These are phyloP conservation scores for Coelinius sp. DNA, from an alignment of 2,888 invertebrate species.

Conservation along the genomic window DNA sequence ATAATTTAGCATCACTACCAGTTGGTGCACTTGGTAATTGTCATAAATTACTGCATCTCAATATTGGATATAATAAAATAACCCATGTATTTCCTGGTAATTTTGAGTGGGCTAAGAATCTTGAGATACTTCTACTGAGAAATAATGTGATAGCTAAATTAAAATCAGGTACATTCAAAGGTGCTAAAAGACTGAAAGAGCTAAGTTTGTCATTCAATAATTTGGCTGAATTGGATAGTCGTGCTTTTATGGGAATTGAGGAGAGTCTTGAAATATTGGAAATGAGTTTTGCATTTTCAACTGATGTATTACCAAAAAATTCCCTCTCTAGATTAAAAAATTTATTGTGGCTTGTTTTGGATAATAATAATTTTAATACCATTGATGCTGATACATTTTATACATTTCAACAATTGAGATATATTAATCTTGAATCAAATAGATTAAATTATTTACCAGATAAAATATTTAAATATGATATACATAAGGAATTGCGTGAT, in stretches of 20 bases:
- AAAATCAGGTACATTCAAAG: conserved; percentile 65
- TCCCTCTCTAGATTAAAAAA: conserved; percentile 82
- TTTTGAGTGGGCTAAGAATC: conserved; percentile 85
- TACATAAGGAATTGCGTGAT: conserved; percentile 82
- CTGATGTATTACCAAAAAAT: conserved; percentile 84
- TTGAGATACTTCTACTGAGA: conserved; percentile 85
- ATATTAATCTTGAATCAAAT: conserved; percentile 90
- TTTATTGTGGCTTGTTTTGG: conserved; percentile 87
- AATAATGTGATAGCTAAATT: conserved; percentile 85
- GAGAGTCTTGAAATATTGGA: conserved; percentile 86
- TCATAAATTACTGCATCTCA: conserved; percentile 85
- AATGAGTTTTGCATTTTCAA: conserved; percentile 87
- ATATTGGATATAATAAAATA: conserved; percentile 90
- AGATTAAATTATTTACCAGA: conserved; percentile 80
- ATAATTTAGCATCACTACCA: conserved; percentile 83
- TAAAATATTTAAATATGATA: conserved; percentile 78
- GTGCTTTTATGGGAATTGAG: conserved; percentile 85
- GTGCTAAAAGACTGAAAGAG: conserved; percentile 84
- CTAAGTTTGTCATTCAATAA: conserved; percentile 93
- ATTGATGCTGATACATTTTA: conserved; percentile 81
- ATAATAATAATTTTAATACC: conserved; percentile 88
- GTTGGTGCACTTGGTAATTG: conserved; percentile 79
- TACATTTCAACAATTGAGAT: conserved; percentile 74
- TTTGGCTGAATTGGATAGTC: conserved; percentile 84
- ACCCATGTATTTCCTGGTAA: conserved; percentile 83